phyloP scores from a whole-genome alignment of 2,797 vertebrate species.

The Anguilla obscura region DNA sequence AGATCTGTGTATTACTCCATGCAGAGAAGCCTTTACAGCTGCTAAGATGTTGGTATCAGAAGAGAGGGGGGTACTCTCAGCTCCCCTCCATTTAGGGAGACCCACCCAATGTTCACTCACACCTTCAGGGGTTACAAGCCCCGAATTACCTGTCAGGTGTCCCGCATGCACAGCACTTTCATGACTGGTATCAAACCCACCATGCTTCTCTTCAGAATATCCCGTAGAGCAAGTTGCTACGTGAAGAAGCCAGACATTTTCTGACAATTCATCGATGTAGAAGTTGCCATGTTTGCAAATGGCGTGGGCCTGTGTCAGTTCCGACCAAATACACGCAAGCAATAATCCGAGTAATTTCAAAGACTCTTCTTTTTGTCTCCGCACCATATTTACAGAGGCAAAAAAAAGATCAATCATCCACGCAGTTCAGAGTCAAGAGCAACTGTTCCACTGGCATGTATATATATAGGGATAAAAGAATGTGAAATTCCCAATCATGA shows the following conservation, averaged over 20 bases:
- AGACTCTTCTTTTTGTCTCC: background rate
- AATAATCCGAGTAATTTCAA: background rate
- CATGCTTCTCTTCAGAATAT: background rate
- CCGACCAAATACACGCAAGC: background rate
- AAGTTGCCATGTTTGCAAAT: background rate
- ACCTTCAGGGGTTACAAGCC: background rate
- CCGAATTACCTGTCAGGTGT: background rate
- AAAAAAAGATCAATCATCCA: background rate
- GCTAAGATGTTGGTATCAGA: background rate
- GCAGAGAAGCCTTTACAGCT: background rate
- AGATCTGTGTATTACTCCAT: background rate
- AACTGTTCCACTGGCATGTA: background rate
- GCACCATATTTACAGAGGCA: background rate
- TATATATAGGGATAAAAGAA: background rate
- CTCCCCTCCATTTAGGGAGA: background rate
- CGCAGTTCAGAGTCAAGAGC: background rate
- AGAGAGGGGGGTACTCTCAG: background rate
- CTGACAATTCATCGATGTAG: background rate
- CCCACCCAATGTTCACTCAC: background rate
- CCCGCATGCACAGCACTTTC: background rate
- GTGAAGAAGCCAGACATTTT: constrained; percentile 3
- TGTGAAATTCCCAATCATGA: background rate
- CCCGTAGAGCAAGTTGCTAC: background rate
- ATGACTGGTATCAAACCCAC: background rate
- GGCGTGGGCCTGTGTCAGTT: background rate